phyloP scores from a whole-genome alignment of 2,888 invertebrate species.

The Archips xylosteana region DNA sequence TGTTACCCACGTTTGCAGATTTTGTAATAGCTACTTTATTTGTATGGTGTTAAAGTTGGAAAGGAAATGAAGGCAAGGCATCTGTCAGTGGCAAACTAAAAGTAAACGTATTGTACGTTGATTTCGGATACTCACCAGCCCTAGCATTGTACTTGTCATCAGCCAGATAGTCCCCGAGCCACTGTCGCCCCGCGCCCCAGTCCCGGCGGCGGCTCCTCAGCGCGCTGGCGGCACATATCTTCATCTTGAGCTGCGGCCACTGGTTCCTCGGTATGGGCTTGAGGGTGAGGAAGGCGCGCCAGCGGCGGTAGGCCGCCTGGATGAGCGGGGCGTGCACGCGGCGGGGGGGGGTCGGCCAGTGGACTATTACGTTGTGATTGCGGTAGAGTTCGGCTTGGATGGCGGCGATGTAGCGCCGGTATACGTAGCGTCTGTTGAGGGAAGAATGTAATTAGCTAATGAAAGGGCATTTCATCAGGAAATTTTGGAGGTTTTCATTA shows the following conservation, averaged over 20 bases:
- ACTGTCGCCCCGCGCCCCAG: slow-evolving; percentile 72
- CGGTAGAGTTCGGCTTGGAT: slow-evolving; percentile 65
- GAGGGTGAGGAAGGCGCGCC: slow-evolving; percentile 96
- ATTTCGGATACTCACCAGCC: slow-evolving; percentile 64
- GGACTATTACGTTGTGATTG: slow-evolving; percentile 59
- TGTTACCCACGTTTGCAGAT: no score
- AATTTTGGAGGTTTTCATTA: no score
- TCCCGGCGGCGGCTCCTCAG: slow-evolving; percentile 61
- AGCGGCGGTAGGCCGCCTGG: slow-evolving; percentile 89
- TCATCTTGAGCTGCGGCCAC: slow-evolving; percentile 92
- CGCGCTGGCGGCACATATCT: slow-evolving; percentile 75
- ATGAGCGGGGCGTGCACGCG: slow-evolving; percentile 87
- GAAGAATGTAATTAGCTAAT: no score
- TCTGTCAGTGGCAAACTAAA: no score
- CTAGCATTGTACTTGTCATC: slow-evolving; percentile 64
- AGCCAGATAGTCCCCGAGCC: slow-evolving; percentile 78
- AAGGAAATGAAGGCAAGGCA: no score
- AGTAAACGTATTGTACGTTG: no score
- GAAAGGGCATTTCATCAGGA: no score
- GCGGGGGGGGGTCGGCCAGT: slow-evolving; percentile 93
- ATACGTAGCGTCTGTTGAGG: slow-evolving; percentile 69
- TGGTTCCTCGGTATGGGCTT: slow-evolving; percentile 91
- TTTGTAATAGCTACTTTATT: no score
- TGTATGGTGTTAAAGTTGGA: no score
- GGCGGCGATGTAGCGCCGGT: slow-evolving; percentile 70